These are phyloP conservation scores for Dallia pectoralis DNA, from an alignment of 2,797 vertebrate genomes.

Conservation along the genomic window DNA sequence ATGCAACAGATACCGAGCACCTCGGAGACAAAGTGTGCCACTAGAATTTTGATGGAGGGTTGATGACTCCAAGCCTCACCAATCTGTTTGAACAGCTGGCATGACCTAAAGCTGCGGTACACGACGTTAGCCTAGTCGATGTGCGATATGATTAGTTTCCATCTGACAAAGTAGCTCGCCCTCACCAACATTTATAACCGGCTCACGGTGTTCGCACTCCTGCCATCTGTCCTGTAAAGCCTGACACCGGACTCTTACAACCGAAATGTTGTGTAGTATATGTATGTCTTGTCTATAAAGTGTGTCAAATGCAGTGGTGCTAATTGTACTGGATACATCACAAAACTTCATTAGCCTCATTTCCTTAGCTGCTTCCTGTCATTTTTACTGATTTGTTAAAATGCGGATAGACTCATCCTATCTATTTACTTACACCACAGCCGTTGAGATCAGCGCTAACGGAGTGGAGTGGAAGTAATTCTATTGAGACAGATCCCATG, in stretches of 20 bases:
- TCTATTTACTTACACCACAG: not conserved
- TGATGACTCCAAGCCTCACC: not conserved
- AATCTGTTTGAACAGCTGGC: conserved; percentile 39
- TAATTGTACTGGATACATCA: conserved; percentile 1
- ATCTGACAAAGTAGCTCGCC: conserved; percentile 9
- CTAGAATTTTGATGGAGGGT: not conserved
- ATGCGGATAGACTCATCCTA: not conserved
- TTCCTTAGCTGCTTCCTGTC: not conserved
- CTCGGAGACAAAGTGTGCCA: conserved; percentile 16
- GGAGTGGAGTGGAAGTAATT: not conserved
- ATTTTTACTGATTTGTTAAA: not conserved
- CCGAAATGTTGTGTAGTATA: not conserved
- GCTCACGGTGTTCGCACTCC: conserved; percentile 3
- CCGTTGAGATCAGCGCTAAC: not conserved
- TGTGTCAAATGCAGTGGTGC: conserved; percentile 5
- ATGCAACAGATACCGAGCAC: conserved; percentile 16
- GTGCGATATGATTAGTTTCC: conserved; percentile 1
- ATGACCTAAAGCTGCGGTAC: conserved; percentile 26
- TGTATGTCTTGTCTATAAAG: conserved; percentile 18
- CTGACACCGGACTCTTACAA: not conserved
- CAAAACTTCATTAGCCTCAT: not conserved
- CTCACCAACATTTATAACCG: conserved; percentile 6
- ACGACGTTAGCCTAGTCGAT: conserved; percentile 16
- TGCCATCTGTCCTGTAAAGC: conserved; percentile 9
- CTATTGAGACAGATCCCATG: not conserved